Evolutionary conservation across 2,888 invertebrate species (phyloP).

Genomic region (Ophraella communa): DNA sequence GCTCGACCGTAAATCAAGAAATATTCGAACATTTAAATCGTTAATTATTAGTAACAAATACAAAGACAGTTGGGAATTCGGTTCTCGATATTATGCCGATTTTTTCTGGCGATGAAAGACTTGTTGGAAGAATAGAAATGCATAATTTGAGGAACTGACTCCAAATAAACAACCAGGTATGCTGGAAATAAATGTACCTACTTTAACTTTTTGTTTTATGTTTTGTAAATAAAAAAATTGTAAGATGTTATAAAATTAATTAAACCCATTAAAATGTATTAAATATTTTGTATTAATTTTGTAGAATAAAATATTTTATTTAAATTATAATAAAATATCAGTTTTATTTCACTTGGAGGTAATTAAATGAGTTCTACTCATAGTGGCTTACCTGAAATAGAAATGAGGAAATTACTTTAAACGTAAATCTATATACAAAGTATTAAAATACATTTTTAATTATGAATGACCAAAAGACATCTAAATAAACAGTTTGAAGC

Average conservation of each 20-base stretch:
- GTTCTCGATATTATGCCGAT: constrained; percentile 51
- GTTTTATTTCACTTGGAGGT: neutral
- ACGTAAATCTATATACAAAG: no score
- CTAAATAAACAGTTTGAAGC: no score
- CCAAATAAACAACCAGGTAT: constrained; percentile 30
- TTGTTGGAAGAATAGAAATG: constrained; percentile 27
- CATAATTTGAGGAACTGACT: constrained; percentile 46
- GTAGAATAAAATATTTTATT: neutral
- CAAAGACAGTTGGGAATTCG: constrained; percentile 51
- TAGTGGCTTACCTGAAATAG: no score
- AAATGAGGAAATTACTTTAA: neutral
- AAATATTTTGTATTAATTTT: neutral
- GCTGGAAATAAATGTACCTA: constrained; percentile 26
- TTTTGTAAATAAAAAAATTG: constrained; percentile 19
- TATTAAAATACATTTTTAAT: no score
- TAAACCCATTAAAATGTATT: neutral
- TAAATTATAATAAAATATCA: neutral
- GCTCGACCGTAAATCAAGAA: constrained; percentile 36
- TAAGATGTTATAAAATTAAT: constrained; percentile 1
- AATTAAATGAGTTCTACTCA: neutral
- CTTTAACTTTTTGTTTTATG: constrained; percentile 29
- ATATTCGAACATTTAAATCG: constrained; percentile 25
- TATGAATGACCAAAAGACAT: no score
- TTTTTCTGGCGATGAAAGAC: constrained; percentile 22
- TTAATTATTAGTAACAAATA: constrained; percentile 37